Evolutionary conservation across 2,888 invertebrate genomes (phyloP), one percentile per base, ranked within the genome.

Genomic region (Teleogryllus oceanicus): DNA sequence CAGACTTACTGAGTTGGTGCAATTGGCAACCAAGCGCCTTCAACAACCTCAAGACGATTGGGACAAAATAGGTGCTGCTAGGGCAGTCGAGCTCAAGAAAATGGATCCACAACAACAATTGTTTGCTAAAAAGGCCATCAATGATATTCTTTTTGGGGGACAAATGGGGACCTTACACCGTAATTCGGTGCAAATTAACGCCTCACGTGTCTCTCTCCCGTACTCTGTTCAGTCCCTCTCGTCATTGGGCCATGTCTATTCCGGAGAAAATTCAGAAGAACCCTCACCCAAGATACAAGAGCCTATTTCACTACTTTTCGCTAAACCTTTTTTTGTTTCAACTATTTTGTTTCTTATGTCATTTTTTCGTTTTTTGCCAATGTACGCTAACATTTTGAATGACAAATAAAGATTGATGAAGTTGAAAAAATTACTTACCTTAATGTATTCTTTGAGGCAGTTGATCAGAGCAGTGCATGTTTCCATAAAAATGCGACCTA

Each of bases 401-500:
- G 11, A 51, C 51, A n/a, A n/a, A n/a, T n/a, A n/a, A n/a, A n/a
- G n/a, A n/a, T n/a, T n/a, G n/a, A n/a, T n/a, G n/a, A n/a, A n/a
- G n/a, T n/a, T n/a, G n/a, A n/a, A n/a, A n/a, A n/a, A n/a, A n/a
- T n/a, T n/a, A n/a, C n/a, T n/a, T n/a, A n/a, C n/a, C n/a, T n/a
- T n/a, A n/a, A n/a, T n/a, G n/a, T n/a, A n/a, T n/a, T n/a, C n/a
- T n/a, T n/a, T n/a, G n/a, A n/a, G n/a, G n/a, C n/a, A n/a, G 51
- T 51, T 16, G 16, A 51, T 51, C 51, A 51, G 50, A 79, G 82
- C 81, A 76, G 62, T 78, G 80, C 83, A 83, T 76, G 82, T 83
- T 81, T 83, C 83, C 74, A 82, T 81, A 21, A 82, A 79, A 80
- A 82, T 83, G 79, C 76, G 80, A 74, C 83, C 80, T 80, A 83